phyloP scores from a whole-genome alignment of 2,888 invertebrate genomes.

The Agonopterix subpropinquella region DNA sequence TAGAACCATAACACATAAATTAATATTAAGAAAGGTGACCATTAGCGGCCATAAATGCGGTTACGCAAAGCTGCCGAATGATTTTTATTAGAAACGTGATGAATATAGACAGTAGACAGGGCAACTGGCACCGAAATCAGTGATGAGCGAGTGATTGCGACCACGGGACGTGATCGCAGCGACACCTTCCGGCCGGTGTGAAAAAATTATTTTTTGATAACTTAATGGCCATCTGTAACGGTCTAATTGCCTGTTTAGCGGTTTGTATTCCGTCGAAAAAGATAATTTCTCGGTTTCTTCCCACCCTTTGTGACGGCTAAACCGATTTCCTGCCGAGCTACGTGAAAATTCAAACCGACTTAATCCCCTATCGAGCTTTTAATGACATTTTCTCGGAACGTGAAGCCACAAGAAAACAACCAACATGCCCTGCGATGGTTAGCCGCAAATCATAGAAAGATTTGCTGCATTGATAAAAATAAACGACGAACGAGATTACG shows the following conservation, averaged over 20 bases:
- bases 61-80: constrained; percentile 57
- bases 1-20: constrained; percentile 29
- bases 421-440: constrained; percentile 53
- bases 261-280: constrained; percentile 61
- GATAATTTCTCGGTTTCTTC: constrained; percentile 71
- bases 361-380: constrained; percentile 71
- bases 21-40: constrained; percentile 51
- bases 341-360: constrained; percentile 68
- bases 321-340: constrained; percentile 69
- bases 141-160: constrained; percentile 47
- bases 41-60: constrained; percentile 69
- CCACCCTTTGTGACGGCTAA: constrained; percentile 68
- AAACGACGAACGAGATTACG: constrained; percentile 66
- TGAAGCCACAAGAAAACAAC: constrained; percentile 65
- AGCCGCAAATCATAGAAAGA: constrained; percentile 75
- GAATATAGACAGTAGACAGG: constrained; percentile 18
- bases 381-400: constrained; percentile 67
- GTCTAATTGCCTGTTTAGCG: constrained; percentile 72
- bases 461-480: constrained; percentile 73
- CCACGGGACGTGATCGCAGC: constrained; percentile 53
- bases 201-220: constrained; percentile 68
- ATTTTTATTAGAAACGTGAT: constrained; percentile 73
- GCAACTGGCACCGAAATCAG: constrained; percentile 46
- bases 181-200: constrained; percentile 72
- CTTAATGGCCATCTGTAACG: constrained; percentile 68